Percentiles rank a stretch among this genome's conserved stretches.
Conservation (phyloP, 2,888 invertebrate species). For the Macroteleia sp. region DNA sequence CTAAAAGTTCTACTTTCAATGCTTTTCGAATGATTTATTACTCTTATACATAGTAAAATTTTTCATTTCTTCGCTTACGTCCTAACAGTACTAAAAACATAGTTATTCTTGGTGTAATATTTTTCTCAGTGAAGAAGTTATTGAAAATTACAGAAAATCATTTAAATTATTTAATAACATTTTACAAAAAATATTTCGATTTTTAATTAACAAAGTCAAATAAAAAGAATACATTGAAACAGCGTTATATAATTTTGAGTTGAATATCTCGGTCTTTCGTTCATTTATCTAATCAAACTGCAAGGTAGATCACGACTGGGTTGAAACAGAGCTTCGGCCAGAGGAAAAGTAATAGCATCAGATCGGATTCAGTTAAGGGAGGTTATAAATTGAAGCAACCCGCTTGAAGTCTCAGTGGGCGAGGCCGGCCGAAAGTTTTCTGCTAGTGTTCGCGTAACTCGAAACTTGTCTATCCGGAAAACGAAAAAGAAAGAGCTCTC, state of each 20-base stretch:
- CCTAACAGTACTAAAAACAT: too few relatives aligned
- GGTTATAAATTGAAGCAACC: conserved; percentile 79
- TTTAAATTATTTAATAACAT: too few relatives aligned
- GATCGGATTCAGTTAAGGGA: conserved; percentile 79
- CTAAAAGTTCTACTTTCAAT: too few relatives aligned
- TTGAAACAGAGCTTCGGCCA: conserved; percentile 63
- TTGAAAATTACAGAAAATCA: too few relatives aligned
- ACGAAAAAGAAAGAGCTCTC: conserved; percentile 76
- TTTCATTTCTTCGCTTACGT: too few relatives aligned
- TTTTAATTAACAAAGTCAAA: conserved; percentile 11
- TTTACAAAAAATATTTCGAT: conserved; percentile 7
- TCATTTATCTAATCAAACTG: conserved; percentile 60
- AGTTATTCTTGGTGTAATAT: too few relatives aligned
- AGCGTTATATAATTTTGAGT: conserved; percentile 33
- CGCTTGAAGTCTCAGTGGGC: conserved; percentile 75
- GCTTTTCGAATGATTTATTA: too few relatives aligned
- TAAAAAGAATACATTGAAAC: conserved; percentile 27
- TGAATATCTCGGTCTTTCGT: conserved; percentile 34
- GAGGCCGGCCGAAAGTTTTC: conserved; percentile 77
- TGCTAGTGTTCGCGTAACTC: conserved; percentile 78
- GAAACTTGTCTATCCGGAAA: conserved; percentile 79
- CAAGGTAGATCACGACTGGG: conserved; percentile 58
- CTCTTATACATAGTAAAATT: too few relatives aligned
- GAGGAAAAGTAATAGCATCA: conserved; percentile 71
- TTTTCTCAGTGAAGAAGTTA: too few relatives aligned